Conservation (phyloP, 2,113 vertebrate species). For the Chaetura pelagica region DNA sequence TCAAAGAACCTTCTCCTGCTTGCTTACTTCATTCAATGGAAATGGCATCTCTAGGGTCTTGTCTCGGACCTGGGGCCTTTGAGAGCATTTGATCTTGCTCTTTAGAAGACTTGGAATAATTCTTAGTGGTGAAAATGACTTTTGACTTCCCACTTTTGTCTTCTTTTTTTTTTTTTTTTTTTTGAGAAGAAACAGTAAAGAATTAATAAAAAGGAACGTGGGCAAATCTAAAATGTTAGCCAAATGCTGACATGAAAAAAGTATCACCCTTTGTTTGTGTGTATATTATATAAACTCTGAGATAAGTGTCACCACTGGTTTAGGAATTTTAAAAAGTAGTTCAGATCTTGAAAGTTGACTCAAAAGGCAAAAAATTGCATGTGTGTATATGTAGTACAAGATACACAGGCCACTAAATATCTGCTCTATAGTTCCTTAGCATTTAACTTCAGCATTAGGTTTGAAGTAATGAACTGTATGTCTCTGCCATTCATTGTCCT, state of each 20-base stretch:
- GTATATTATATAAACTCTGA: background rate
- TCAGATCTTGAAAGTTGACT: conserved; percentile 38
- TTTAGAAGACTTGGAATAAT: background rate
- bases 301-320: conserved; percentile 10
- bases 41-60: background rate
- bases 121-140: background rate
- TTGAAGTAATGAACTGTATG: background rate
- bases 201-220: background rate
- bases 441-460: background rate
- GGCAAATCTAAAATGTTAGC: background rate
- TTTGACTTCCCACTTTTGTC: background rate
- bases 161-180: background rate
- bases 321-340: background rate
- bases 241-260: background rate
- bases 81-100: background rate
- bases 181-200: background rate
- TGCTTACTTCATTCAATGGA: background rate
- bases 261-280: background rate
- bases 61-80: background rate
- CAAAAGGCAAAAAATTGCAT: conserved; percentile 8
- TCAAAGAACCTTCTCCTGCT: background rate
- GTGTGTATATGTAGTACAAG: background rate
- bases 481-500: conserved; percentile 30
- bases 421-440: background rate
- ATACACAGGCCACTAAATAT: background rate